Evolutionary conservation across 2,113 vertebrate genomes (phyloP).

Genomic region (Aix galericulata): DNA sequence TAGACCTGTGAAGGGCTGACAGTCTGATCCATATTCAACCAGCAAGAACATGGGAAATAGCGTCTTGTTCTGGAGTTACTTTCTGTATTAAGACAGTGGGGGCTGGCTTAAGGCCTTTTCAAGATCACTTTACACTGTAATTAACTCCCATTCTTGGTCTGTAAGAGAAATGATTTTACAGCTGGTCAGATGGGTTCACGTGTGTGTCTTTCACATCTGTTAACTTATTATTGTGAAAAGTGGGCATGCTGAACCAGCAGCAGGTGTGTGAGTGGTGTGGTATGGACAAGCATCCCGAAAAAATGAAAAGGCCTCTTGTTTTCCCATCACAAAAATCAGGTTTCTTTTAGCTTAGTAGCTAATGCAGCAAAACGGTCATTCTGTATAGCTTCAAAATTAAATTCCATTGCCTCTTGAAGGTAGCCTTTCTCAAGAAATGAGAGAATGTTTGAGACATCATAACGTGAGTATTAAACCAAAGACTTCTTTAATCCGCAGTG

Average conservation of each 20-base stretch:
- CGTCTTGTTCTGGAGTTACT: background rate
- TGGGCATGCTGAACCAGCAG: background rate
- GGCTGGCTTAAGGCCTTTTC: background rate
- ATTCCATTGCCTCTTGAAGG: background rate
- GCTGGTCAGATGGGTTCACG: background rate
- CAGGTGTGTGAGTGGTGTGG: background rate
- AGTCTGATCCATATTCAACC: background rate
- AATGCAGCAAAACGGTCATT: background rate
- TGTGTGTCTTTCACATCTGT: background rate
- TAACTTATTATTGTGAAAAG: background rate
- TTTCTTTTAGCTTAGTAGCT: background rate
- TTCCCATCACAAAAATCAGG: fast-evolving
- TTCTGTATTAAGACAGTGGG: background rate
- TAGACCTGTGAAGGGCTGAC: background rate
- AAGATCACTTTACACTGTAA: background rate
- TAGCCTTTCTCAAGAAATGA: background rate
- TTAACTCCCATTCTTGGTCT: fast-evolving
- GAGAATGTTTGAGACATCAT: background rate
- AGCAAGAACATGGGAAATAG: background rate
- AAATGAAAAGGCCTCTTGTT: background rate
- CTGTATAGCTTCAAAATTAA: background rate
- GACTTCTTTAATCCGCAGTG: background rate
- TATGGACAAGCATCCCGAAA: background rate
- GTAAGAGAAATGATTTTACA: background rate
- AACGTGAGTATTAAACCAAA: background rate